Base-by-base conservation (phyloP, 2,888 invertebrate genomes). In the Eledone cirrhosa region DNA sequence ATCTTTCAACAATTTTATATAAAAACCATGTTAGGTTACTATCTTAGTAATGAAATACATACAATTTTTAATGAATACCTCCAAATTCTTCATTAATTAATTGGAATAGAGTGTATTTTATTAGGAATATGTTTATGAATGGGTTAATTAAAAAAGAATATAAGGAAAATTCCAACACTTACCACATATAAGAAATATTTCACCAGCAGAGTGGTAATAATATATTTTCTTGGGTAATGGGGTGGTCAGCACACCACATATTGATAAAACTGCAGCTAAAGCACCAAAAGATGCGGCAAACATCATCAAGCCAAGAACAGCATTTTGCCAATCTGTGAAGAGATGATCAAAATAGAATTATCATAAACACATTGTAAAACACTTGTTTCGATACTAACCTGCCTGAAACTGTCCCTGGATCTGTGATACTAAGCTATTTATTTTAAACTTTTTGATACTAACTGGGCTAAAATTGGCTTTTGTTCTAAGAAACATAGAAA, bases 131-230 rank as follows among this genome's bases (percentile, higher is more conserved):
- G n/a, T n/a, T n/a, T n/a, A n/a, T n/a, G n/a, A n/a, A n/a, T n/a
- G n/a, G n/a, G n/a, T n/a, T 3, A 27, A 27, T 8, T 8, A 63
- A 27, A 63, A 63, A 8, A 5, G 1, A 19, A 27, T 7, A 63
- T 13, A 63, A 27, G 11, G 11, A 16, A 27, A 63, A 22, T 11
- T 2, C 27, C 8, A 22, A 41, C 27, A 83, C 90, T 86, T 80
- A 90, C 90, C 90, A 85, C 89, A 90, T 48, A 90, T 88, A 78
- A 91, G 86, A 83, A 89, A 90, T 47, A 91, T 90, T 83, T 91
- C 90, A 33, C 90, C 90, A 22, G 90, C 89, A 4, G 90, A 90
- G 83, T 91, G 90, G 85, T 88, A 91, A 85, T 90, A 91, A 84
- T 91, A 90, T 59, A 91, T 89, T 83, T 90, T 90, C 84, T 86